phyloP scores from a whole-genome alignment of 2,888 invertebrate species.

The Steinernema hermaphroditum region DNA sequence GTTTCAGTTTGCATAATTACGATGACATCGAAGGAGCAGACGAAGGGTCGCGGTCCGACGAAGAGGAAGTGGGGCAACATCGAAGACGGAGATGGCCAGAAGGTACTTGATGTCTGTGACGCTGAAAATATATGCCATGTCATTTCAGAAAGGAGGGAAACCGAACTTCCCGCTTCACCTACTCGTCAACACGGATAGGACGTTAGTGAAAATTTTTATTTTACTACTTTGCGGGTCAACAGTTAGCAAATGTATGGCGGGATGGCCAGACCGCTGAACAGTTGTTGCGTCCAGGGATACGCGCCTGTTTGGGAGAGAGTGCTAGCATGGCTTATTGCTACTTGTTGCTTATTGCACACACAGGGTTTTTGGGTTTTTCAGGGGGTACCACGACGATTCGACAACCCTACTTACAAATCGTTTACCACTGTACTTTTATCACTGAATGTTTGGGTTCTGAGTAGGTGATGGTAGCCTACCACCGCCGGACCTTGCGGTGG shows the following conservation, averaged over 20 bases:
- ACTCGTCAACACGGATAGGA: neutral
- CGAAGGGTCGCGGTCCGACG: conserved; percentile 50
- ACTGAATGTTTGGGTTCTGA: conserved; percentile 21
- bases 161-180: conserved; percentile 12
- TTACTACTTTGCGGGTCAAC: neutral
- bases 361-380: neutral
- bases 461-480: neutral
- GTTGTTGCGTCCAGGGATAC: conserved; percentile 25
- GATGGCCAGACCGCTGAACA: neutral
- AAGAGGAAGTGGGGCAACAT: conserved; percentile 58
- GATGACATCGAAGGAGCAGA: conserved; percentile 46
- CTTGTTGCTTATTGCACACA: neutral
- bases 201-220: neutral
- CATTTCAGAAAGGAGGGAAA: conserved; percentile 18
- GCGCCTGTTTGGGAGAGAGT: conserved; percentile 19
- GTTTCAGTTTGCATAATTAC: conserved; percentile 6
- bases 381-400: neutral
- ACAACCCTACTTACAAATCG: neutral
- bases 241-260: neutral
- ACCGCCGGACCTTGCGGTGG: conserved; percentile 12
- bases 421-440: neutral
- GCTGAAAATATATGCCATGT: neutral
- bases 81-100: conserved; percentile 57
- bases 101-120: conserved; percentile 27
- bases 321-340: conserved; percentile 10